Percentiles rank a stretch among this genome's conserved stretches.
Conservation (phyloP, 2,113 vertebrate species). For the Podarcis cretensis region DNA sequence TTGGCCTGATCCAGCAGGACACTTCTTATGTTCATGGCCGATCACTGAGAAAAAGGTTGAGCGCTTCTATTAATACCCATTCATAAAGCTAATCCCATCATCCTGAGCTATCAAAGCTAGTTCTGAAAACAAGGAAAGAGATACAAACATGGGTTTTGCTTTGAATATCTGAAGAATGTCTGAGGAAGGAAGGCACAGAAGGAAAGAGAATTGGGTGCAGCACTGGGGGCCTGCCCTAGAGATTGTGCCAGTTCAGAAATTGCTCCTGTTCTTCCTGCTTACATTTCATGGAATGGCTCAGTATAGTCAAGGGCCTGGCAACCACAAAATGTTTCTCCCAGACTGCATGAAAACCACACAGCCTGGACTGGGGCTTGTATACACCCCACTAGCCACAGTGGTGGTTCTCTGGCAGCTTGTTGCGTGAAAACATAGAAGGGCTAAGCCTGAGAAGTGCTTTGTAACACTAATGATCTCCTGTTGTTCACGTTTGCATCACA, state of each 20-base stretch:
- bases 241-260: too few species aligned
- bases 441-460: background rate
- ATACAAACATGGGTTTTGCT: too few species aligned
- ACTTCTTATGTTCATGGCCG: too few species aligned
- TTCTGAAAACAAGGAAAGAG: too few species aligned
- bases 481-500: background rate
- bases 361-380: background rate
- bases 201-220: background rate
- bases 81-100: too few species aligned
- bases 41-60: too few species aligned
- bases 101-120: too few species aligned
- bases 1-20: too few species aligned
- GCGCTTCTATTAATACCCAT: too few species aligned
- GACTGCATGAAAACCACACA: background rate
- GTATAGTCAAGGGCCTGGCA: background rate
- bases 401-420: background rate
- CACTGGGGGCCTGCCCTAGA: background rate
- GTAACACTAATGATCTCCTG: too few species aligned
- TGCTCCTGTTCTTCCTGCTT: background rate
- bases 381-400: background rate
- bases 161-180: background rate
- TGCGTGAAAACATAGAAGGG: background rate
- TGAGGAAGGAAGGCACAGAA: background rate
- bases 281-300: background rate
- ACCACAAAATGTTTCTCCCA: background rate